Base-by-base conservation (phyloP, 2,797 vertebrate genomes). In the Astyanax mexicanus region DNA sequence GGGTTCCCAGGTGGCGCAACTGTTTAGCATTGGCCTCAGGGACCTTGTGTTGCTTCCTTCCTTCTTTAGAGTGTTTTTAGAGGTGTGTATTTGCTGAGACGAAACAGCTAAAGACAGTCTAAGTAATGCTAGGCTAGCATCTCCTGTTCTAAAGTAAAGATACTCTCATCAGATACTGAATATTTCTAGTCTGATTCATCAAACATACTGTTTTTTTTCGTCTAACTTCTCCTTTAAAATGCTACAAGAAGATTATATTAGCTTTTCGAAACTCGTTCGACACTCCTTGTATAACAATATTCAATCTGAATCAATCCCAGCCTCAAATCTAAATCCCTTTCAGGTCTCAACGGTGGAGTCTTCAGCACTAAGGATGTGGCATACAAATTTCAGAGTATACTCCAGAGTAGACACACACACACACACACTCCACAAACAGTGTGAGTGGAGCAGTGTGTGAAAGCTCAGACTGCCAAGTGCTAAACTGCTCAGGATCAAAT, bases 381-480 rank as follows among this genome's bases (percentile, higher is more conserved):
- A 68, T 52, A 75, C 3, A 6, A 40, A 57, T 67, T 51, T 44
- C 6, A 4, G 9, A 3, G 17, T 38, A 23, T 38, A 38, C 35
- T 23, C 19, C 38, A 23, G 23, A 66, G 44, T 21, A 8, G 15
- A 5, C 17, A 15, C 25, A 5, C n/a, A 32, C 29, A 32, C 29
- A 32, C 29, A 32, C 29, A 6, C n/a, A 13, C 47, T 38, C 52
- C 12, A 2, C 38, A 21, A 49, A 42, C 55, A 21, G 12, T 75
- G 19, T 61, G 7, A 75, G 19, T 61, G 7, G 7, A 23, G 58
- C 19, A 15, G 58, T 23, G 60, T 77, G 60, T 57, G 73, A 66
- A 75, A 42, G 51, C 60, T 75, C 72, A 29, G 52, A 12, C 61
- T 62, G 70, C 70, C 70, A 72, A 61, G 54, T 51, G 67, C 73